A percentile compares a stretch with the other conserved stretches of the same genome.
phyloP scores from a whole-genome alignment of 2,888 invertebrate species.

The Alviniconcha strummeri region DNA sequence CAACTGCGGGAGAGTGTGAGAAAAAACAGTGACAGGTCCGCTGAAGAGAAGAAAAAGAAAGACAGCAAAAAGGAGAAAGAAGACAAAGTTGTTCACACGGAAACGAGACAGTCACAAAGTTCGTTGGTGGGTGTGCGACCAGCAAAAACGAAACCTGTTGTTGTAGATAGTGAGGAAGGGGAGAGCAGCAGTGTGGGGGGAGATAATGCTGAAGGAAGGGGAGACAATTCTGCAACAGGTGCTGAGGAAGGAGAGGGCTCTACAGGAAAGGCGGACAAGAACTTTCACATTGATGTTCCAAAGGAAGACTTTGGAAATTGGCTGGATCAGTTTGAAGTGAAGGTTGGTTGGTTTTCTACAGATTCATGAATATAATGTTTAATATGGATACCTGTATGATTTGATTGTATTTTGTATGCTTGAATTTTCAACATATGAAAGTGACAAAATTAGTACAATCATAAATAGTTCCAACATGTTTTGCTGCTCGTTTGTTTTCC shows the following conservation, averaged over 20 bases:
- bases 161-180: constrained; percentile 33
- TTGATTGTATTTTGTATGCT: background rate
- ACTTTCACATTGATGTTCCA: constrained; percentile 38
- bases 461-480: background rate
- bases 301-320: constrained; percentile 58
- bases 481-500: background rate
- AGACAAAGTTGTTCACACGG: constrained; percentile 11
- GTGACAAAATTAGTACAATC: too few relatives aligned
- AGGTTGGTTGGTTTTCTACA: constrained; percentile 31
- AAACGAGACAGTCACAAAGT: constrained; percentile 30
- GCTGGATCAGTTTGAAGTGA: constrained; percentile 59
- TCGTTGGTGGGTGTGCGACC: constrained; percentile 9
- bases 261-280: background rate
- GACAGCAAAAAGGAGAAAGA: constrained; percentile 2
- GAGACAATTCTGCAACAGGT: background rate
- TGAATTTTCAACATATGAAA: background rate
- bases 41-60: background rate
- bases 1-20: background rate
- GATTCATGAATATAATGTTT: background rate
- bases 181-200: constrained; percentile 34
- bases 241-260: background rate
- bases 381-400: background rate
- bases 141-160: background rate
- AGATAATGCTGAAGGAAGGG: constrained; percentile 46
- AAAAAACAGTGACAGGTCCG: background rate